Conservation (phyloP, 2,888 invertebrate genomes). For the Tridacna crocea region DNA sequence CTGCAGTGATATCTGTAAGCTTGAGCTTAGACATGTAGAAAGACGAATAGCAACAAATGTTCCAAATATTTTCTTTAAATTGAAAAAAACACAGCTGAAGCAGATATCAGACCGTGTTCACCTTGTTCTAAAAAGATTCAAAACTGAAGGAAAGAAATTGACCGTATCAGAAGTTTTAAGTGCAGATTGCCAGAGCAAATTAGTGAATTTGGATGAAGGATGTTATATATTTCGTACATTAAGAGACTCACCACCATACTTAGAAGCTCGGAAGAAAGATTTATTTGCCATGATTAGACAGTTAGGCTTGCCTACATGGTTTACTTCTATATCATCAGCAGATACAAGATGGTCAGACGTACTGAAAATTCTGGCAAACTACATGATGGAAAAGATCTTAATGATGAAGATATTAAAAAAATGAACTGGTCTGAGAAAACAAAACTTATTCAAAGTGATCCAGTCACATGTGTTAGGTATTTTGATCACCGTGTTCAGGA, state of each 20-base stretch:
- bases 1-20: conserved; percentile 14
- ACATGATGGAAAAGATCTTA: neutral
- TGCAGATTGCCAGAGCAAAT: neutral
- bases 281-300: conserved; percentile 60
- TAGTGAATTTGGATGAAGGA: conserved; percentile 7
- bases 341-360: conserved; percentile 21
- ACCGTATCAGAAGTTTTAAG: neutral
- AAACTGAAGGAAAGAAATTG: conserved; percentile 3
- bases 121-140: neutral
- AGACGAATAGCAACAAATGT: conserved; percentile 8
- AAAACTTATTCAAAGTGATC: conserved; percentile 26
- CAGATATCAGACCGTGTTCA: conserved; percentile 1
- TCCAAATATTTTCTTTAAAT: conserved; percentile 7
- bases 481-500: conserved; percentile 24
- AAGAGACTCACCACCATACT: conserved; percentile 63
- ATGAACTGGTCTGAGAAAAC: conserved; percentile 29
- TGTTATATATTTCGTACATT: conserved; percentile 19
- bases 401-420: conserved; percentile 22
- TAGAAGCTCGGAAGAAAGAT: conserved; percentile 57
- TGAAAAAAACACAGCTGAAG: neutral
- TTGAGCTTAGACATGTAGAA: conserved; percentile 4
- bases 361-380: neutral
- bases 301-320: conserved; percentile 26
- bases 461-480: conserved; percentile 41
- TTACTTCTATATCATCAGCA: conserved; percentile 19